A percentile compares a stretch with the other conserved stretches of the same genome.
These are phyloP conservation scores for Mactra quadrangularis DNA, from an alignment of 1,140 invertebrate species.

Conservation along the genomic window DNA sequence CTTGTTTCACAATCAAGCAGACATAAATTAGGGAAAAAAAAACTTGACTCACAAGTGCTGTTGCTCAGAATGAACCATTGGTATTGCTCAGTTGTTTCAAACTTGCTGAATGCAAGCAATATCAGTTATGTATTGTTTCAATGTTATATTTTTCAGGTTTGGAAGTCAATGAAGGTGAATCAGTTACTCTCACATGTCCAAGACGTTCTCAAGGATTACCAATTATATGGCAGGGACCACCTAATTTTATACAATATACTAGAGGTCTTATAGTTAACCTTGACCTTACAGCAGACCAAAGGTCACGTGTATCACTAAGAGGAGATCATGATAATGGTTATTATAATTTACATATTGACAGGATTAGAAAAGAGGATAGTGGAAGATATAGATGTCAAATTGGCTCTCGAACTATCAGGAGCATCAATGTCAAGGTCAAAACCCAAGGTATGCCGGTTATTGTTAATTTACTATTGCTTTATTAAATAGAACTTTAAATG, in stretches of 20 bases:
- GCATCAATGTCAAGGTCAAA: conserved; percentile 42
- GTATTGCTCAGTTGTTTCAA: neutral
- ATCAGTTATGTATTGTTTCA: no score
- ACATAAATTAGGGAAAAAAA: no score
- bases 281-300: conserved; percentile 44
- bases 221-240: conserved; percentile 53
- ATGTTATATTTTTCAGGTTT: conserved; percentile 48
- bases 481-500: neutral
- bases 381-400: conserved; percentile 55
- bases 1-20: no score
- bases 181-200: conserved; percentile 57
- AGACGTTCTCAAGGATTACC: conserved; percentile 14
- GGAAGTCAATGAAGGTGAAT: conserved; percentile 53
- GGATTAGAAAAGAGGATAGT: conserved; percentile 48
- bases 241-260: conserved; percentile 23
- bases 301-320: conserved; percentile 43
- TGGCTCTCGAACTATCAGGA: conserved; percentile 34
- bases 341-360: conserved; percentile 49
- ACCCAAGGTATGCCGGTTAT: conserved; percentile 40
- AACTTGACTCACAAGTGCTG: neutral
- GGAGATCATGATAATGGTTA: conserved; percentile 54
- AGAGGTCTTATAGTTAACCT: conserved; percentile 31
- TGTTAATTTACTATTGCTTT: neutral
- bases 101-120: neutral
- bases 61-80: neutral